These are phyloP conservation scores for Cetonia aurata DNA, from an alignment of 2,888 invertebrate genomes.

Conservation along the genomic window DNA sequence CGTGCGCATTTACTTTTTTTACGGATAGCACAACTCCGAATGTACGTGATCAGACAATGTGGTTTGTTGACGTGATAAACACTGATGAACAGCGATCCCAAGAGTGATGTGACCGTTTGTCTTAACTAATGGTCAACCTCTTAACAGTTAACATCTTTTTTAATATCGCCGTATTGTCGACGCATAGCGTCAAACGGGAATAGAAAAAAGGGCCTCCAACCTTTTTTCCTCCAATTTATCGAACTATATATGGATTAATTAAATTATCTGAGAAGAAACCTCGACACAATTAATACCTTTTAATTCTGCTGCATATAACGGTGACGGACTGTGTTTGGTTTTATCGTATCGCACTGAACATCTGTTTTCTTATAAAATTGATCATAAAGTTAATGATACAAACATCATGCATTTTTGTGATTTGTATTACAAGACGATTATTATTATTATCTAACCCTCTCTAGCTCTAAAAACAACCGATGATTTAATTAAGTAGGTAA, in stretches of 20 bases:
- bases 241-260: conserved; percentile 43
- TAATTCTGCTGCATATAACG: conserved; percentile 41
- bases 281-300: conserved; percentile 42
- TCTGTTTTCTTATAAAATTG: conserved; percentile 31
- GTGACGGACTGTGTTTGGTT: conserved; percentile 29
- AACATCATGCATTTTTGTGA: conserved; percentile 14
- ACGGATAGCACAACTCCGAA: conserved; percentile 15
- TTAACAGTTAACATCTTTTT: conserved; percentile 42
- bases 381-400: conserved; percentile 29
- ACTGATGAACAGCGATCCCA: conserved; percentile 43
- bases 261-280: conserved; percentile 43
- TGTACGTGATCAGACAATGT: conserved; percentile 30
- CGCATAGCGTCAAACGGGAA: conserved; percentile 24
- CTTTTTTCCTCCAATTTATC: conserved; percentile 40
- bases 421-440: conserved; percentile 28
- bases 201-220: conserved; percentile 24
- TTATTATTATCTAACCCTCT: too few relatives aligned
- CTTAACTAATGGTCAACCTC: conserved; percentile 43
- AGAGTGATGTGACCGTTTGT: conserved; percentile 44
- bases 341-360: conserved; percentile 15
- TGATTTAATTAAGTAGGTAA: conserved; percentile 6
- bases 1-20: conserved; percentile 36
- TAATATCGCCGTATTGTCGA: conserved; percentile 25
- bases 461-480: too few relatives aligned
- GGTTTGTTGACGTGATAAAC: conserved; percentile 46